Base-by-base conservation (phyloP, 2,113 vertebrate species). In the Chamaetylas fuelleborni region DNA sequence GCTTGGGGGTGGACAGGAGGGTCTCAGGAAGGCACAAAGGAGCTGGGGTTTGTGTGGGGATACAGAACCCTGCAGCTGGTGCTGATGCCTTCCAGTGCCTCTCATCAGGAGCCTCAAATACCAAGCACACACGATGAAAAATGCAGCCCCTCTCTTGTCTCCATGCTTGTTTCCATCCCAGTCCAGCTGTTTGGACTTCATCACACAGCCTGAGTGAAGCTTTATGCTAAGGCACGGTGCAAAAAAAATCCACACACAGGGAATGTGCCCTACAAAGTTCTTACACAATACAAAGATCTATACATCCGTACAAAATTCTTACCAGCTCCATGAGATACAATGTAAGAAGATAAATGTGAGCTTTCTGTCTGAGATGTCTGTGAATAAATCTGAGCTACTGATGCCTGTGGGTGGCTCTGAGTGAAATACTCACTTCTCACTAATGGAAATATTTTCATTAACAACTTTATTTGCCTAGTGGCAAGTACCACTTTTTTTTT, bases 381-480 rank as follows among this genome's bases (percentile, higher is more conserved):
- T 48, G 66, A 71, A 72, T 26, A 74, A 71, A 79, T 33, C 74
- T 54, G 57, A 83, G 62, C 57, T 88, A 18, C 40, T 64, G 70
- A 50, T 71, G 57, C 70, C 74, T 56, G 40, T 85, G 79, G 76
- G 74, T 85, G 70, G 71, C n/a, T 91, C 64, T 9, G 8, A 95
- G 29, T 42, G 72, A 74, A 93, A 87, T 47, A 73, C 14, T 90
- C 82, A 53, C 42, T 60, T 81, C 48, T 73, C 34, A 9, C 34
- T 76, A 88, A 66, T 60, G 70, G 79, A 82, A 94, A 88, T 92
- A 76, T 82, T 80, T 88, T 90, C 88, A 93, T 87, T 94, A 86
- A 78, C 51, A 87, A 45, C 47, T 90, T 70, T 33, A 47, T 90
- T 90, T 82, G 69, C 65, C 65, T 87, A 14, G 50, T 54, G n/a